phyloP scores from a whole-genome alignment of 2,797 vertebrate species.

The Adelosebastes latens region DNA sequence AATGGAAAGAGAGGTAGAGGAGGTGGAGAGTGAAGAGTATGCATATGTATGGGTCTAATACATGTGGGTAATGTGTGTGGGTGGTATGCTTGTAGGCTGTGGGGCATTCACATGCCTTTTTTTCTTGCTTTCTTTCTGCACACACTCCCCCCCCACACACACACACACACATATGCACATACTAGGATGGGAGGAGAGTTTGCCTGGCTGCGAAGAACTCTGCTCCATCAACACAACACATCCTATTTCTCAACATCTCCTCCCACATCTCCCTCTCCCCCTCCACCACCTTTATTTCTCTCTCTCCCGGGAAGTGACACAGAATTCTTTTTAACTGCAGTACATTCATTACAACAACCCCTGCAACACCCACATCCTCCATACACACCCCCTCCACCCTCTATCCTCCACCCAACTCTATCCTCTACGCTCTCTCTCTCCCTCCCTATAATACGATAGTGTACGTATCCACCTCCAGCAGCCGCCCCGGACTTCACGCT shows the following conservation, averaged over 20 bases:
- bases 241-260: conserved; percentile 74
- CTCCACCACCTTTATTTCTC: conserved; percentile 69
- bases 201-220: conserved; percentile 62
- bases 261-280: conserved; percentile 63
- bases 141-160: background rate
- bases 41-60: conserved; percentile 73
- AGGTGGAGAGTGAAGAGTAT: conserved; percentile 42
- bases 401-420: background rate
- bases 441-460: conserved; percentile 17
- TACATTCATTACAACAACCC: conserved; percentile 79
- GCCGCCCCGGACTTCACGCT: conserved; percentile 43
- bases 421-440: background rate
- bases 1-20: conserved; percentile 19
- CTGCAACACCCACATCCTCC: conserved; percentile 56
- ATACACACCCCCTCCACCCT: background rate
- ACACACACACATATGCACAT: background rate
- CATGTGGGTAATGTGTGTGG: conserved; percentile 71
- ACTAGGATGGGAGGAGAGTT: conserved; percentile 68
- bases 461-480: conserved; percentile 43
- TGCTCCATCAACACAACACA: conserved; percentile 76
- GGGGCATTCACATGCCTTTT: conserved; percentile 51
- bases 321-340: conserved; percentile 82
- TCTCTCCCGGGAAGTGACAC: conserved; percentile 83
- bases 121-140: conserved; percentile 16
- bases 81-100: conserved; percentile 65